Conservation (phyloP, 1,140 invertebrate species). For the Popillia japonica region DNA sequence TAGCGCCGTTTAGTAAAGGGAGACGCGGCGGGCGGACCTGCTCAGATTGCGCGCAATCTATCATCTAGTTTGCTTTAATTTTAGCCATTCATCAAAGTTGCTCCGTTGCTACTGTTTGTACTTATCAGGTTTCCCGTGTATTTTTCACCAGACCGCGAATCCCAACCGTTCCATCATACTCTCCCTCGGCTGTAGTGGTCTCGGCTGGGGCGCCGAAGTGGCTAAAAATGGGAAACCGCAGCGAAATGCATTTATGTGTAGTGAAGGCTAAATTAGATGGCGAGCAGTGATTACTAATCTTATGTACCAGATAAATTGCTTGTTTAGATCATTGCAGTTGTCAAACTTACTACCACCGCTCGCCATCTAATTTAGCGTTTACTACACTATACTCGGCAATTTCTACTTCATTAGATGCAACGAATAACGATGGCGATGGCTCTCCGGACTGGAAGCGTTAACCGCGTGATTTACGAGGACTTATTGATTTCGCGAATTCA, state of each 20-base stretch:
- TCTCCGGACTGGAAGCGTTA: neutral
- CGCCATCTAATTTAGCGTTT: too few relatives aligned
- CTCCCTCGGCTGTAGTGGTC: neutral
- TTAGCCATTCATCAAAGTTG: conserved; percentile 11
- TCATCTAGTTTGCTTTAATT: conserved; percentile 12
- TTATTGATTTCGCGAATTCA: neutral
- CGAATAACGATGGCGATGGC: neutral
- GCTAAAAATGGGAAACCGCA: neutral
- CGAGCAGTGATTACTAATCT: too few relatives aligned
- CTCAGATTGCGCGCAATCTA: neutral
- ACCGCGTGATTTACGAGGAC: neutral
- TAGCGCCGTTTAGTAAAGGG: too few relatives aligned
- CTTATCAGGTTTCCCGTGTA: neutral
- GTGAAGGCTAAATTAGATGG: too few relatives aligned
- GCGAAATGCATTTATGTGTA: neutral
- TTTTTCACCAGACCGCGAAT: neutral
- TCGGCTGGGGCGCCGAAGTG: neutral
- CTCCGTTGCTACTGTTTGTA: neutral
- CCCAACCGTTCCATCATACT: neutral
- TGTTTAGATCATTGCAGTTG: too few relatives aligned
- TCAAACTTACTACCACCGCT: too few relatives aligned
- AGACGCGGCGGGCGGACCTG: neutral
- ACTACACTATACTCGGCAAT: neutral
- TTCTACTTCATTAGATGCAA: neutral
- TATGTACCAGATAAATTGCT: too few relatives aligned